Evolutionary conservation across 92 coral and sea anemone species (phyloP), one percentile per base, ranked within the genome.

Genomic region (Nematostella vectensis): DNA sequence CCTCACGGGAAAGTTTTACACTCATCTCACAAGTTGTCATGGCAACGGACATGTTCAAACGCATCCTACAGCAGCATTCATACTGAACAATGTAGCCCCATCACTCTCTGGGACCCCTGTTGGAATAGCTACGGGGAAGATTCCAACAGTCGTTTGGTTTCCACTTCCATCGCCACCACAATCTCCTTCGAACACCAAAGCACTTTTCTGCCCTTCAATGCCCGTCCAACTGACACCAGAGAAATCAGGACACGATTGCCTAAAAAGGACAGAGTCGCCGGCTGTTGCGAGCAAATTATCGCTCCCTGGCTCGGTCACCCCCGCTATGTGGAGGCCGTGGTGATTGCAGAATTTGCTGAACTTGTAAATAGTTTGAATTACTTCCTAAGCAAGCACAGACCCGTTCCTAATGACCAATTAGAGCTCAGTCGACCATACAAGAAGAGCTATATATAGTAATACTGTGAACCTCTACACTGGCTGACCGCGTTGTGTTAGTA

Each of bases 111-210:
- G 59, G 47, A 57, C 75, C 29, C 60, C 75, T 20, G 59, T 68
- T 17, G 52, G 19, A 36, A 39, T 55, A 24, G 20, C 57, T 20
- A 47, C 73, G 12, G 31, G 56, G 1, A 57, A 57, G 25, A 45
- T 45, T 12, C 75, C 78, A 2, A 47, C 83, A 20, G 65, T 74
- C 2, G 63, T 70, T 47, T 77, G 83, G 83, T 31, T 77, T 16
- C 78, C 83, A 4, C 62, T 68, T 38, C 83, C 83, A 3, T 77
- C 83, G 11, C 83, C 83, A 3, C 83, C 83, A 20, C 78, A 78
- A 3, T 77, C 83, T 16, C 83, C 83, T 26, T 68, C 82, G 13
- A 76, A 69, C 45, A 72, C n/a, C n/a, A n/a, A n/a, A n/a, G n/a
- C n/a, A n/a, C n/a, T n/a, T n/a, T n/a, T n/a, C n/a, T n/a, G n/a